A percentile compares a stretch with the other conserved stretches of the same genome.
Evolutionary conservation across 1,140 invertebrate species (phyloP).

Genomic region (Lordiphosa stackelbergi): DNA sequence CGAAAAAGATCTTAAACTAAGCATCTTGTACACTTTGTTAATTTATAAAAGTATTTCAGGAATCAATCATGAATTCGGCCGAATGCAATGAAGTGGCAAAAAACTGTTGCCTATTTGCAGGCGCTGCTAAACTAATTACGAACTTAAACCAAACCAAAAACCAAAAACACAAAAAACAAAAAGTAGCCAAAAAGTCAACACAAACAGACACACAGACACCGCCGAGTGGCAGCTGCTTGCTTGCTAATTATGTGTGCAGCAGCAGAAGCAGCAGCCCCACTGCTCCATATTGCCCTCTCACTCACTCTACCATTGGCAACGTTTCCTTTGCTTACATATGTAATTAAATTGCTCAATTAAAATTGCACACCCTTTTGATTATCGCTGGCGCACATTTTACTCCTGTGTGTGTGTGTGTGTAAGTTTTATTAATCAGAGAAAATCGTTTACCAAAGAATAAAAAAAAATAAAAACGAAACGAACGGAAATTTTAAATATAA

Average conservation of each 20-base stretch:
- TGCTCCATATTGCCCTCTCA: slow-evolving; percentile 1
- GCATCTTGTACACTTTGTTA: too few relatives aligned
- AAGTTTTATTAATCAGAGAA: slow-evolving; percentile 66
- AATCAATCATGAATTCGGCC: too few relatives aligned
- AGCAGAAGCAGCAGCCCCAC: neutral
- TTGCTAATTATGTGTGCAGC: slow-evolving; percentile 52
- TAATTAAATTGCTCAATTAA: slow-evolving; percentile 78
- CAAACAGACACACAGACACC: slow-evolving; percentile 20
- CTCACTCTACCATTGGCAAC: slow-evolving; percentile 9
- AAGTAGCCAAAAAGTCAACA: slow-evolving; percentile 37
- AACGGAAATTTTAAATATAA: neutral
- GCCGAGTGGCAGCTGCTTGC: slow-evolving; percentile 17
- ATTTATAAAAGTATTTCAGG: too few relatives aligned
- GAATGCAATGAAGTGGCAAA: neutral
- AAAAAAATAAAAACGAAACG: too few relatives aligned
- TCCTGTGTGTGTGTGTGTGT: slow-evolving; percentile 13
- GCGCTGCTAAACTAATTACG: slow-evolving; percentile 67
- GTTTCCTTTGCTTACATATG: slow-evolving; percentile 71
- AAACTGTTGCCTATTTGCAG: slow-evolving; percentile 39
- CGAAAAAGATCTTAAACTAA: too few relatives aligned
- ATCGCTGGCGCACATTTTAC: slow-evolving; percentile 55
- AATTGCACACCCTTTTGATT: slow-evolving; percentile 77
- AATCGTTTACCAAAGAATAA: slow-evolving; percentile 52
- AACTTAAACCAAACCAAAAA: slow-evolving; percentile 58
- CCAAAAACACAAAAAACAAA: slow-evolving; percentile 35